Conservation (phyloP, 2,113 vertebrate species). For the Melanerpes aurifrons region DNA sequence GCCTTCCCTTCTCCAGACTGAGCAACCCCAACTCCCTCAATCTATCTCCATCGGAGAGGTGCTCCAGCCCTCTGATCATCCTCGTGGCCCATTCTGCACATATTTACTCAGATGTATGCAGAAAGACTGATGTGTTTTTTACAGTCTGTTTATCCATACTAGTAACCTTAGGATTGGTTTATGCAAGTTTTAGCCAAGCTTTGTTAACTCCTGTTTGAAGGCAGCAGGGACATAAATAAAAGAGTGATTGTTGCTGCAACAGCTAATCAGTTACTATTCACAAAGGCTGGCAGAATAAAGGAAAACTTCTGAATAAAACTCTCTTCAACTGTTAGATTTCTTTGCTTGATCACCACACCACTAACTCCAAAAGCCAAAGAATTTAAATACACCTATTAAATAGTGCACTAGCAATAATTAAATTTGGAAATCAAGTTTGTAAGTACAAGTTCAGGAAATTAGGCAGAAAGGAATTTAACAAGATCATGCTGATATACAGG, state of each 20-base stretch:
- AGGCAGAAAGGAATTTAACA: background rate
- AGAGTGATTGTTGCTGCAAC: background rate
- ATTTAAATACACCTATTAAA: background rate
- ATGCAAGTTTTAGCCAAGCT: background rate
- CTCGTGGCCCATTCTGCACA: background rate
- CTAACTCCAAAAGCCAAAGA: background rate
- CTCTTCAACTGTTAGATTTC: background rate
- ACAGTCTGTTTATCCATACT: background rate
- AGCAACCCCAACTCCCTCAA: too few relatives aligned
- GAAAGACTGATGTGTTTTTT: background rate
- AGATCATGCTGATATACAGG: background rate
- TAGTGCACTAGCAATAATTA: background rate
- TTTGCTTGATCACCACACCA: background rate
- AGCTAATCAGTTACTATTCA: background rate
- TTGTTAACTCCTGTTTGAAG: conserved; percentile 33
- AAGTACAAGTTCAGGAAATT: background rate
- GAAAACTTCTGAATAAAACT: background rate
- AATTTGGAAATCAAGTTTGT: background rate
- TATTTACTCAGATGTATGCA: background rate
- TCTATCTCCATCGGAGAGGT: too few relatives aligned
- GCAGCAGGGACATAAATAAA: background rate
- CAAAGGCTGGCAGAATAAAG: background rate
- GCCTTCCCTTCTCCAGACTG: too few relatives aligned
- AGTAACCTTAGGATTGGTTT: background rate
- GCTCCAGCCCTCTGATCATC: too few relatives aligned